Base-by-base conservation (phyloP, 1,140 invertebrate species). In the Alviniconcha marisindica region DNA sequence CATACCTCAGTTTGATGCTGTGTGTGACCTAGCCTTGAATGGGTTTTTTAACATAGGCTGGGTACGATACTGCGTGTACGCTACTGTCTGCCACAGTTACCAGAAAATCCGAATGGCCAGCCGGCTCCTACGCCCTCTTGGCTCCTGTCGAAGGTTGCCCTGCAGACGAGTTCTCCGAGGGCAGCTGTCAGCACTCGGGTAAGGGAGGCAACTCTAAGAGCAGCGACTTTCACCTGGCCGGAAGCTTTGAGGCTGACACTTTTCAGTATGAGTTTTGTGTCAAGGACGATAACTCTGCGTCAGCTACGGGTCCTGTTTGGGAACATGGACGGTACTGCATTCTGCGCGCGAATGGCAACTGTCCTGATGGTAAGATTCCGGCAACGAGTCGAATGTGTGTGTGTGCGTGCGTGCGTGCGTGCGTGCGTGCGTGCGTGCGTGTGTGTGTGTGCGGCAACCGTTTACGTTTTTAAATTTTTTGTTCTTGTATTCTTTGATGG, bases 181-280 rank as follows among this genome's bases (percentile, higher is more conserved):
- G 76, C 2, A 44, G 48, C n/a, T 78, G 36, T n/a, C 36, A 38
- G 18, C 82, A 83, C 40, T 14, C 38, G n/a, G 63, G 82, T 4
- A 76, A 31, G 3, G 82, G 82, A 2, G 18, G 56, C 31, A 83
- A 74, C 76, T 38, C 24, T 4, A 77, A 31, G 4, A 48, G 51
- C 15, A 40, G 24, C 33, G n/a, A 28, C 44, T 60, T 83, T 28
- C 56, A 83, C 42, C 28, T 83, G n/a, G 66, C 38, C n/a, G 82
- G 82, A 10, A 56, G n/a, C n/a, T 77, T 77, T n/a, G 54, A 60
- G 14, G 7, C 54, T 15, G 77, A 74, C 38, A 33, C 38, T n/a
- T 77, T 48, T 48, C 15, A 4, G 38, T 83, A 83, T 60, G 1
- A 83, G 38, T 83, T 83, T 36, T 83, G 82, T 42, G 74, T 78